These are phyloP conservation scores for Nothoprocta perdicaria DNA, from an alignment of 2,113 vertebrate genomes.

Conservation along the genomic window DNA sequence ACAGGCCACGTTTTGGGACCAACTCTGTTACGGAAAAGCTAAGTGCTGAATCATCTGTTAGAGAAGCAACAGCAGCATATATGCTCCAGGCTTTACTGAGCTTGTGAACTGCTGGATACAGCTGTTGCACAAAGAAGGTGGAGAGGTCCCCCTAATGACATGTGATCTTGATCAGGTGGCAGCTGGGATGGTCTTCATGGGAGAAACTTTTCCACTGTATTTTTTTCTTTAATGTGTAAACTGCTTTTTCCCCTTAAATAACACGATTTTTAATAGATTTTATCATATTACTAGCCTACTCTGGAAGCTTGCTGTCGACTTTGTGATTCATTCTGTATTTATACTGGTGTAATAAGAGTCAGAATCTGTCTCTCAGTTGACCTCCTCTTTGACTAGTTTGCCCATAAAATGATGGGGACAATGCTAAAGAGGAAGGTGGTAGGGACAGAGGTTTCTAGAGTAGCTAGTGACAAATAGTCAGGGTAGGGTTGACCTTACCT, in stretches of 20 bases:
- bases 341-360: background rate
- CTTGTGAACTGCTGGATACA: background rate
- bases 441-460: fast-evolving
- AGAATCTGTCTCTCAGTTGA: background rate
- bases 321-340: background rate
- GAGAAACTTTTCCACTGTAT: background rate
- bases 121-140: background rate
- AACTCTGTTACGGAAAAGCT: background rate
- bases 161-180: background rate
- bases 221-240: background rate
- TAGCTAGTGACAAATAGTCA: background rate
- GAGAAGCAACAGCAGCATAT: background rate
- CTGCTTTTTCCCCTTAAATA: background rate
- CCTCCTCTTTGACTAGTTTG: background rate
- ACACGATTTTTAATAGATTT: background rate
- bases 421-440: background rate
- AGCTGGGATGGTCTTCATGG: background rate
- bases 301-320: background rate
- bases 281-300: background rate
- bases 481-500: background rate
- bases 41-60: background rate
- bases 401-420: background rate
- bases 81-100: background rate
- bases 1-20: background rate
- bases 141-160: background rate